Evolutionary conservation across 2,113 vertebrate genomes (phyloP), one percentile per base, ranked within the genome.

Genomic region (Australoheros scitulus): DNA sequence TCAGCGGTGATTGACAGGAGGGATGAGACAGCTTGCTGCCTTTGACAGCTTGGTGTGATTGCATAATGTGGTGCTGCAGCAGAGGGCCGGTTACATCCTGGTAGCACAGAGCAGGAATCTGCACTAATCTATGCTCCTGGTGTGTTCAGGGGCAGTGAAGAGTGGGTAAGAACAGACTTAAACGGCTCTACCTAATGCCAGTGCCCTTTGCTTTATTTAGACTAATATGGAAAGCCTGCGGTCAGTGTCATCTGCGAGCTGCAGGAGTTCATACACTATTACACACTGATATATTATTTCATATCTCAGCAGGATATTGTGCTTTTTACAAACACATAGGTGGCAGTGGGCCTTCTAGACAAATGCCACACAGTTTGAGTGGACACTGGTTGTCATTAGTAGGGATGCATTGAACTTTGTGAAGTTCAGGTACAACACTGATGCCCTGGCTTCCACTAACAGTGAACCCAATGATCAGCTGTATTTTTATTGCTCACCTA

Each of bases 121-220:
- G 34, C 80, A 63, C 77, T 91, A 87, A 90, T 91, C 86, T 83
- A 81, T 85, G 75, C 80, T 90, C 70, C 72, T 47, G 75, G 77
- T 76, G 85, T 63, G 86, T 76, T 85, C 82, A 85, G 70, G 77
- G 76, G 36, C 74, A 82, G 50, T 4, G 59, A 65, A 38, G 87
- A 76, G 75, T 79, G 20, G 68, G 76, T 43, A 80, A 74, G 77
- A 79, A 36, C 63, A 29, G 60, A 57, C 77, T 74, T 77, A 60
- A 72, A 43, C 9, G 41, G 41, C 75, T 75, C 65, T 61, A 60
- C 50, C 59, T 75, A 77, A 72, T 61, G 82, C 32, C 64, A 26
- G 1, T 26, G 76, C 72, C 22, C 61, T 68, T 22, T 26, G 50
- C 84, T 74, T 68, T 82, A 79, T 79, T 41, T 81, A 84, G 60